Evolutionary conservation across 30 jellyfish, hydroid and myxozoan genomes (phyloP).

Genomic region (Aurelia sp.): DNA sequence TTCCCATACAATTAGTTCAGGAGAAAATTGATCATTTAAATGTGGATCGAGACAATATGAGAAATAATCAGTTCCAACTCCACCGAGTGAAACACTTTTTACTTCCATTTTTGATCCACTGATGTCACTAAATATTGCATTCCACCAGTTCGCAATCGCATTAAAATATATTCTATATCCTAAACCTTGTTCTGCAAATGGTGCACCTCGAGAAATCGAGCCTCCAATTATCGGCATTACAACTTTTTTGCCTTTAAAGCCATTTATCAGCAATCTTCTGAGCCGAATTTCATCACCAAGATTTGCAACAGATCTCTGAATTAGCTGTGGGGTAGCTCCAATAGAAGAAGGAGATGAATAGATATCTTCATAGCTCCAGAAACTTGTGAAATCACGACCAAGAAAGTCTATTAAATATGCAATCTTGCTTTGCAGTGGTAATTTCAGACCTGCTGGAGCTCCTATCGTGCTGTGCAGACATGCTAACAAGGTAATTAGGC

Average conservation of each 20-base stretch:
- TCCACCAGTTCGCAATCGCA: slow-evolving; percentile 97
- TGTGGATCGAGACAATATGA: slow-evolving; percentile 93
- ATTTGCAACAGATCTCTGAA: slow-evolving; percentile 85
- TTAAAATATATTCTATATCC: slow-evolving; percentile 87
- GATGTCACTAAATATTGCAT: slow-evolving; percentile 64
- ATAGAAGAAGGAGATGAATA: slow-evolving; percentile 63
- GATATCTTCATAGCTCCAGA: slow-evolving; percentile 89
- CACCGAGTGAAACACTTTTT: slow-evolving; percentile 86
- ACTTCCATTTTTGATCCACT: slow-evolving; percentile 80
- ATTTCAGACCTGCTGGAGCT: background rate
- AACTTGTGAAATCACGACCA: slow-evolving; percentile 83
- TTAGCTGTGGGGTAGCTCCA: slow-evolving; percentile 83
- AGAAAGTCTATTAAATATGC: slow-evolving; percentile 55
- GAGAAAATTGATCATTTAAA: slow-evolving; percentile 68
- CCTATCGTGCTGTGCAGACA: background rate
- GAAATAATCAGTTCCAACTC: slow-evolving; percentile 96
- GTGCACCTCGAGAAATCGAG: slow-evolving; percentile 99
- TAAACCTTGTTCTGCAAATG: slow-evolving; percentile 89
- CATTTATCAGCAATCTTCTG: slow-evolving; percentile 70
- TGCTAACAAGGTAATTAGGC: background rate
- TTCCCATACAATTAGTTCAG: slow-evolving; percentile 94
- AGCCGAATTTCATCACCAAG: slow-evolving; percentile 86
- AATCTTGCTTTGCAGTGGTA: slow-evolving; percentile 48
- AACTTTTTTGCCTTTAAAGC: slow-evolving; percentile 73
- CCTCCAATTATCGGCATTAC: slow-evolving; percentile 91